These are phyloP conservation scores for Onychomys torridus DNA, from an alignment of 2,797 vertebrate species.

Conservation along the genomic window DNA sequence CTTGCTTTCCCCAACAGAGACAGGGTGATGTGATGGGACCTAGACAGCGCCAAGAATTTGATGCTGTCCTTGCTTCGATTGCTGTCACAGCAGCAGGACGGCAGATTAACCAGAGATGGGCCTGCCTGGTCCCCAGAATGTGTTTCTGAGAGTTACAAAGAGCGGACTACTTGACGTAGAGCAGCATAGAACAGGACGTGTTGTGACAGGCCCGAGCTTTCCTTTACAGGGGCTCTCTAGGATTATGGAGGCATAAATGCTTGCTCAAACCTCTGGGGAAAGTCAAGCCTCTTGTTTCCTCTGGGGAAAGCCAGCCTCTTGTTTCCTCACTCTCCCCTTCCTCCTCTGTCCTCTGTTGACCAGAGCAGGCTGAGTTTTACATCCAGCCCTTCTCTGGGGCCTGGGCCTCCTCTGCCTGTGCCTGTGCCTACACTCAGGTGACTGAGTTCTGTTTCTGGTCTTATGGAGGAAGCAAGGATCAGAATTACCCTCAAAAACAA, in stretches of 20 bases:
- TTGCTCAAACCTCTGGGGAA: slow-evolving; percentile 79
- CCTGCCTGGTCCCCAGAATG: slow-evolving; percentile 75
- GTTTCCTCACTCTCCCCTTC: slow-evolving; percentile 76
- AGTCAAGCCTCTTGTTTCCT: slow-evolving; percentile 83
- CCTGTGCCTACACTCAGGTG: slow-evolving; percentile 62
- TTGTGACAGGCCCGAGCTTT: slow-evolving; percentile 75
- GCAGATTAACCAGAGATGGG: slow-evolving; percentile 80
- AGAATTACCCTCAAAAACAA: background rate
- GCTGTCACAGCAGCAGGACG: slow-evolving; percentile 77
- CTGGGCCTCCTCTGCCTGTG: slow-evolving; percentile 75
- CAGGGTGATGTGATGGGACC: slow-evolving; percentile 64
- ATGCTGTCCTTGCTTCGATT: slow-evolving; percentile 81
- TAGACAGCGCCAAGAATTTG: slow-evolving; percentile 63
- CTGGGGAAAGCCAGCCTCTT: slow-evolving; percentile 83
- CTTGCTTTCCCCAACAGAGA: slow-evolving; percentile 64
- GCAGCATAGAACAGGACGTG: slow-evolving; percentile 78
- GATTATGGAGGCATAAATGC: slow-evolving; percentile 76
- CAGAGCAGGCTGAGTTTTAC: slow-evolving; percentile 72
- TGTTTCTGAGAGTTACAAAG: slow-evolving; percentile 72
- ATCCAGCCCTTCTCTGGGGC: slow-evolving; percentile 46
- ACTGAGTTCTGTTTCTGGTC: slow-evolving; percentile 28
- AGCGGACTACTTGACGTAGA: slow-evolving; percentile 67
- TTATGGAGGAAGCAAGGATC: slow-evolving; percentile 28
- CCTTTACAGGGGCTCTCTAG: slow-evolving; percentile 73
- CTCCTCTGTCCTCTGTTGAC: slow-evolving; percentile 77